Percentiles rank a stretch among this genome's conserved stretches.
phyloP scores from a whole-genome alignment of 2,797 vertebrate species.

The Loriculus beryllinus region DNA sequence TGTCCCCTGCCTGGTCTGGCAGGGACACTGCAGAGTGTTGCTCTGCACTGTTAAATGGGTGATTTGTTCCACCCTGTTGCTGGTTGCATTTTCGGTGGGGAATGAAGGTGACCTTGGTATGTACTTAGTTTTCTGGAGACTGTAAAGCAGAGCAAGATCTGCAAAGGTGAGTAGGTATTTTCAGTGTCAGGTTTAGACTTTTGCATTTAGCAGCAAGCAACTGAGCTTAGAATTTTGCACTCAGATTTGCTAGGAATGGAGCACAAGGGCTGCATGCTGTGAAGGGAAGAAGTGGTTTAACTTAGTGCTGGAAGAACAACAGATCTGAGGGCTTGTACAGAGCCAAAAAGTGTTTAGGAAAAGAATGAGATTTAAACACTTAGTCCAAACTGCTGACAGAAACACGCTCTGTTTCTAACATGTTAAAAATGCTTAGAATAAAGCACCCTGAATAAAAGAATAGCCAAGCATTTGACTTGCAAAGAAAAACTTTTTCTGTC shows the following conservation, averaged over 20 bases:
- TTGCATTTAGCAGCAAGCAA: background rate
- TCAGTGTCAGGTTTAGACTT: background rate
- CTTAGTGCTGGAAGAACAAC: background rate
- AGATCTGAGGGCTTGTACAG: background rate
- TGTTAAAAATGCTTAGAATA: background rate
- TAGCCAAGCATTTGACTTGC: background rate
- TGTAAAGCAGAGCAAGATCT: background rate
- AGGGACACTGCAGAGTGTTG: background rate
- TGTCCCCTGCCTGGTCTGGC: background rate
- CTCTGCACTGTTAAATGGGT: background rate
- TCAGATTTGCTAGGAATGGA: background rate
- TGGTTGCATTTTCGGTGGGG: background rate
- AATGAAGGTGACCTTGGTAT: background rate
- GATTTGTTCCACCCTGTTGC: background rate
- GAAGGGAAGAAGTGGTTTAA: background rate
- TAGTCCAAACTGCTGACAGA: background rate
- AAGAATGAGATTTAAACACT: background rate
- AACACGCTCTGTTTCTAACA: background rate
- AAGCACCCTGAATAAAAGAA: background rate
- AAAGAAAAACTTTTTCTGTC: background rate
- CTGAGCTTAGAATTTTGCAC: background rate
- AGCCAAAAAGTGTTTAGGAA: background rate
- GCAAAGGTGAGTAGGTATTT: background rate
- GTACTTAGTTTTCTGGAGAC: background rate
- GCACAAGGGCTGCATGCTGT: background rate